These are phyloP conservation scores for Hemiscyllium ocellatum DNA, from an alignment of 2,113 vertebrate genomes.

Conservation along the genomic window DNA sequence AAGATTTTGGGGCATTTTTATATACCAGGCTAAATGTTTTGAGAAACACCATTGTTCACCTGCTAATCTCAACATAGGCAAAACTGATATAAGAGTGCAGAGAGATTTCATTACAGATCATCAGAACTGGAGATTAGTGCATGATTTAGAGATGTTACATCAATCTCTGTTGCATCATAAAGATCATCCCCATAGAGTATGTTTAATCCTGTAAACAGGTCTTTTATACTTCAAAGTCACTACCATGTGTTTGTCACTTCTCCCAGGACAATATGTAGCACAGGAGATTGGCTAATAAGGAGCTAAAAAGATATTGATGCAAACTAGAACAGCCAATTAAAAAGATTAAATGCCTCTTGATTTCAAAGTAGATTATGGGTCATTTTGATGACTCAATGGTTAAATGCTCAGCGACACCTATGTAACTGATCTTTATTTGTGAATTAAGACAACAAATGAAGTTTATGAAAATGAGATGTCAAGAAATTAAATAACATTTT, in stretches of 20 bases:
- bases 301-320: neutral
- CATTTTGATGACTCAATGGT: slow-evolving; percentile 29
- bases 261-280: neutral
- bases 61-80: neutral
- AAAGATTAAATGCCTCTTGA: neutral
- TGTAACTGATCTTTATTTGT: neutral
- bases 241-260: neutral
- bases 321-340: neutral
- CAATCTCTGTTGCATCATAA: neutral
- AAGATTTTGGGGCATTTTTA: neutral
- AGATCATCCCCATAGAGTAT: slow-evolving; percentile 4
- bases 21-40: neutral
- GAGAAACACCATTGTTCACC: neutral
- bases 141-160: neutral
- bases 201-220: neutral
- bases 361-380: slow-evolving; percentile 12
- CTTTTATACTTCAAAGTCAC: neutral
- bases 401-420: neutral
- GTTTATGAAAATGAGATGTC: slow-evolving; percentile 24
- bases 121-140: neutral
- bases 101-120: neutral
- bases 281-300: neutral
- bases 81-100: neutral
- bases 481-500: neutral
- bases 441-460: neutral